A percentile compares a stretch with the other conserved stretches of the same genome.
phyloP scores from a whole-genome alignment of 2,113 vertebrate genomes.

The Cephalopterus ornatus region DNA sequence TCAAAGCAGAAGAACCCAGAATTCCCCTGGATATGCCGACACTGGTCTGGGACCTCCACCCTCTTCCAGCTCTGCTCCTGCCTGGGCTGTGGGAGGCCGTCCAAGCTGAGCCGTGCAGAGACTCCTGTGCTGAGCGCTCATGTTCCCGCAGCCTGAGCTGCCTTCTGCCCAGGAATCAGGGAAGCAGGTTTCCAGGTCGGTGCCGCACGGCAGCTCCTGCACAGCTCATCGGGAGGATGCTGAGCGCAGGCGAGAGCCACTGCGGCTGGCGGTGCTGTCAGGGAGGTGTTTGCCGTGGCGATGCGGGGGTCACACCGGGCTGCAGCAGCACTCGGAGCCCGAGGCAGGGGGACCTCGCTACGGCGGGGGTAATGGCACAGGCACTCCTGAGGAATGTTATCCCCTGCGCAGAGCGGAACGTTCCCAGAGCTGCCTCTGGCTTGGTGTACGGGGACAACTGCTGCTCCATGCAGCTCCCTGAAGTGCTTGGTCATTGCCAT shows the following conservation, averaged over 20 bases:
- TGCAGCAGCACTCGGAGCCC: not conserved
- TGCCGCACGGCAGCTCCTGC: not conserved
- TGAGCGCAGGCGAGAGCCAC: slow-evolving; percentile 19
- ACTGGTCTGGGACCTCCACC: not conserved
- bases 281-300: slow-evolving; percentile 3
- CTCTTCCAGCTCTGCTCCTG: accelerated
- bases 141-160: not conserved
- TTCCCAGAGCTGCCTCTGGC: not conserved
- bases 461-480: not conserved
- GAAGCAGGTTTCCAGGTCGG: not conserved
- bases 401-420: not conserved
- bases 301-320: not conserved
- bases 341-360: not conserved
- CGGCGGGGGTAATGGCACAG: not conserved
- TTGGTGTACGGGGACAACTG: not conserved
- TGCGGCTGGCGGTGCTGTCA: slow-evolving; percentile 11
- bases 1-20: slow-evolving; percentile 19
- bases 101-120: not conserved
- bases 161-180: not conserved
- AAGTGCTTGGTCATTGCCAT: not conserved
- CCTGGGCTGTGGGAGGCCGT: not conserved
- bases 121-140: not conserved
- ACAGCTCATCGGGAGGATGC: slow-evolving; percentile 8
- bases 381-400: not conserved
- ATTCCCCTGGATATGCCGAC: not conserved